Evolutionary conservation across 2,888 invertebrate species (phyloP).

Genomic region (Archips crataeganus): DNA sequence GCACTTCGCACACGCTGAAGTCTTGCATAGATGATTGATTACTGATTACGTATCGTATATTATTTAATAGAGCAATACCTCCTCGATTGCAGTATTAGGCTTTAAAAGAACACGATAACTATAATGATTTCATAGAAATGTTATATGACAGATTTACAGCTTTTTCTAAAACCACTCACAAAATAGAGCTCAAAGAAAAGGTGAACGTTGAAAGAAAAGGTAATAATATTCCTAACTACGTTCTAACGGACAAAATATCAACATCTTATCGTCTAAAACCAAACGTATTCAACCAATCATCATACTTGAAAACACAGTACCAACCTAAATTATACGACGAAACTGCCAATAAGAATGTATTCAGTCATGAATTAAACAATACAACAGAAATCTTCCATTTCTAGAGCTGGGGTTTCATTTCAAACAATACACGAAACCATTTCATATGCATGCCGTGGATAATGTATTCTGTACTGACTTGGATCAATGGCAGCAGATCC

Average conservation of each 20-base stretch:
- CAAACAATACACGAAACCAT: slow-evolving; percentile 16
- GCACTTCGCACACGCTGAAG: slow-evolving; percentile 15
- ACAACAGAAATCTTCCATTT: slow-evolving; percentile 18
- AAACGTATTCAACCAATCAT: background rate
- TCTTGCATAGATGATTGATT: background rate
- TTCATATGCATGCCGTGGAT: slow-evolving; percentile 2
- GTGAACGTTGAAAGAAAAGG: too few species aligned
- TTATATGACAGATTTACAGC: too few species aligned
- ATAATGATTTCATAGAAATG: too few species aligned
- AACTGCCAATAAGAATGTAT: slow-evolving; percentile 3
- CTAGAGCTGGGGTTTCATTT: slow-evolving; percentile 9
- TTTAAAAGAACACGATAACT: background rate
- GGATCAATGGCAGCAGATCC: too few species aligned
- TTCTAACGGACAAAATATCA: background rate
- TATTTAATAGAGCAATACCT: background rate
- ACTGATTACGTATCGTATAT: background rate
- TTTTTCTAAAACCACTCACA: too few species aligned
- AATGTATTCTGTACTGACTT: slow-evolving; percentile 28
- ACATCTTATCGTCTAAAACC: background rate
- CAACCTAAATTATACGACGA: slow-evolving; percentile 8
- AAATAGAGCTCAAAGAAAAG: too few species aligned
- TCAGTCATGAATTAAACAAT: slow-evolving; percentile 26
- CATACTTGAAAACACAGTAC: background rate
- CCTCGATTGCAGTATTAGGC: background rate
- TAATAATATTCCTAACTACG: too few species aligned